Evolutionary conservation across 1,140 invertebrate species (phyloP), one percentile per base, ranked within the genome.

Genomic region (Gryon sp.): DNA sequence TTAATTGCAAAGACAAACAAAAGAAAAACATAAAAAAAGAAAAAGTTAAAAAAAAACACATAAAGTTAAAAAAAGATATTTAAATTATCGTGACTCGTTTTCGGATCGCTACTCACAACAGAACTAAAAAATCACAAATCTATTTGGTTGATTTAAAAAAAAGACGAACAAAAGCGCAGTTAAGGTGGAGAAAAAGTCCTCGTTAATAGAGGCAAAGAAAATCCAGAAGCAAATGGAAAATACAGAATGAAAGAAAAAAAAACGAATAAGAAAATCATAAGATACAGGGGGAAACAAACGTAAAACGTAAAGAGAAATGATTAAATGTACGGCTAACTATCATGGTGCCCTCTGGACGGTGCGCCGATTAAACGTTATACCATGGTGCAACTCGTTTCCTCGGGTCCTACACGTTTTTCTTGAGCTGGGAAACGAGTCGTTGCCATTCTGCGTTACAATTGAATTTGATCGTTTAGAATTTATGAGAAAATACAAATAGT

Each of bases 401-500:
- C 43, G 19, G 48, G 59, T 55, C 14, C 48, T 45, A 28, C 43
- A 40, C n/a, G n/a, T n/a, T 60, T 59, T 57, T 43, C n/a, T 28
- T 28, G 70, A 43, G 26, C 55, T 55, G 62, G 83, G 81, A 85
- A 85, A 83, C 83, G 83, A 72, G 84, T 80, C 46, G 81, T 83
- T 82, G 80, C 79, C 78, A 80, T 66, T 77, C 86, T 86, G 84
- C 84, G 85, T 88, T 88, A 82, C 80, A 86, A 86, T 88, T 88
- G 87, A 88, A 88, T 88, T 88, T 88, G 86, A 88, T 88, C 82
- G 87, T 88, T 88, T 85, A 88, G 86, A 88, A 87, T 88, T 88
- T 88, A 88, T 88, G 66, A 70, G 81, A 82, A n/a, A n/a, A 87
- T 86, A 84, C 81, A 83, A 80, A 86, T 85, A 87, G 81, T 86